Percentiles rank a stretch among this genome's conserved stretches.
These are phyloP conservation scores for Pelobates cultripes DNA, from an alignment of 2,797 vertebrate species.

Conservation along the genomic window DNA sequence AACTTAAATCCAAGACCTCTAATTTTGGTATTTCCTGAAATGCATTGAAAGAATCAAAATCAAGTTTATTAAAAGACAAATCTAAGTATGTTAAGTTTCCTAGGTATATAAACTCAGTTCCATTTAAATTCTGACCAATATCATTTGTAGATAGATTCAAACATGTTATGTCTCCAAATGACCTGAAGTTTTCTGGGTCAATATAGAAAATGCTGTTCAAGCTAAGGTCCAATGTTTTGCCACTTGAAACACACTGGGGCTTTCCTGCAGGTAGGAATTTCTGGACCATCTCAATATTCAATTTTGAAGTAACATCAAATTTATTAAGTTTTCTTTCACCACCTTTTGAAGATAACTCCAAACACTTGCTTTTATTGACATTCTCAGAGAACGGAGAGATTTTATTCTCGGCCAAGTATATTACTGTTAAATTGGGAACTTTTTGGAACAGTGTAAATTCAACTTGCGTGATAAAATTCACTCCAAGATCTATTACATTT, in stretches of 20 bases:
- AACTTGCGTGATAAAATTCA: constrained; percentile 68
- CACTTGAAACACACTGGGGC: constrained; percentile 69
- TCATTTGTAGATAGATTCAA: constrained; percentile 83
- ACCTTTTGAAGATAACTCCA: constrained; percentile 37
- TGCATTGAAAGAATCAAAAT: constrained; percentile 74
- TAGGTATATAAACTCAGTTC: constrained; percentile 73
- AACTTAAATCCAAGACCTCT: constrained; percentile 76
- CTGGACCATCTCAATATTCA: neutral
- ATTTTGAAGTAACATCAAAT: neutral
- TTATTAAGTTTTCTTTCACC: neutral
- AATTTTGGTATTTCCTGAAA: constrained; percentile 73
- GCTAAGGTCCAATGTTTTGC: constrained; percentile 78
- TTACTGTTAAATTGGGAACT: constrained; percentile 66
- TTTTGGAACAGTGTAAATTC: constrained; percentile 69
- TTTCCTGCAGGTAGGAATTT: constrained; percentile 63
- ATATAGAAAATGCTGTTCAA: constrained; percentile 82
- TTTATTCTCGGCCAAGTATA: constrained; percentile 82
- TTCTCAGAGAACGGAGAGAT: constrained; percentile 65
- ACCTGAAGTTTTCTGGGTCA: constrained; percentile 70
- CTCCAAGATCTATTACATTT: constrained; percentile 61
- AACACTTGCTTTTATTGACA: neutral
- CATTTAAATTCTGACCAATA: constrained; percentile 74
- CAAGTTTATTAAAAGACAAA: constrained; percentile 77
- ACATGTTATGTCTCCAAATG: constrained; percentile 74
- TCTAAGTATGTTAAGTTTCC: constrained; percentile 78